Evolutionary conservation across 2,888 invertebrate genomes (phyloP).

Genomic region (Elaeidobius kamerunicus): DNA sequence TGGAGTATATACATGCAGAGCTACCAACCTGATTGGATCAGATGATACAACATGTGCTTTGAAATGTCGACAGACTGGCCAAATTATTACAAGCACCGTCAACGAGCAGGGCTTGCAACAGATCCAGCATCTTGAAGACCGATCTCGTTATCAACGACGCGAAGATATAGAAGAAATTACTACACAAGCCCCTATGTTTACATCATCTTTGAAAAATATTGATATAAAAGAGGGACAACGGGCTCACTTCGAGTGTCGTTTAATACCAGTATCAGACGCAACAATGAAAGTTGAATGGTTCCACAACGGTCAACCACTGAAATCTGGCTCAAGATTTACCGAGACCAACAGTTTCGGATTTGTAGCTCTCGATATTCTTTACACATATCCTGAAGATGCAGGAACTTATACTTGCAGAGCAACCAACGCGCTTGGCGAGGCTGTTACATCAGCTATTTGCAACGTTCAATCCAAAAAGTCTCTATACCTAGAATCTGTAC

Average conservation of each 20-base stretch:
- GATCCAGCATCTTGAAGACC: conserved; percentile 86
- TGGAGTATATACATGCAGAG: conserved; percentile 90
- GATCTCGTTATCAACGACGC: conserved; percentile 70
- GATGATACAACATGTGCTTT: conserved; percentile 79
- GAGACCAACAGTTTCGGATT: conserved; percentile 97
- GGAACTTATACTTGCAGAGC: conserved; percentile 95
- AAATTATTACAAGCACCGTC: conserved; percentile 80
- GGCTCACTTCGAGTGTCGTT: conserved; percentile 90
- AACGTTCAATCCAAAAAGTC: conserved; percentile 78
- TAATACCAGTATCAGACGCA: conserved; percentile 91
- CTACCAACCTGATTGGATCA: conserved; percentile 84
- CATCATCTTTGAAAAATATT: conserved; percentile 85
- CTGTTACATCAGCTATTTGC: conserved; percentile 86
- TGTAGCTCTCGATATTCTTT: conserved; percentile 93
- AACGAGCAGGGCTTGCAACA: conserved; percentile 86
- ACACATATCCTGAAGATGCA: conserved; percentile 93
- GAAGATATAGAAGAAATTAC: conserved; percentile 79
- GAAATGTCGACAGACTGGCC: conserved; percentile 71
- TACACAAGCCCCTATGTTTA: conserved; percentile 90
- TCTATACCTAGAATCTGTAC: conserved; percentile 83
- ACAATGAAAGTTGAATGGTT: conserved; percentile 96
- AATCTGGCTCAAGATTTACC: conserved; percentile 92
- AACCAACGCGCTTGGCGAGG: conserved; percentile 87
- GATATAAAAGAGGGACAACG: conserved; percentile 93
- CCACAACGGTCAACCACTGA: conserved; percentile 85